phyloP scores from a whole-genome alignment of 2,888 invertebrate genomes.

The Schrankia costaestrigalis region DNA sequence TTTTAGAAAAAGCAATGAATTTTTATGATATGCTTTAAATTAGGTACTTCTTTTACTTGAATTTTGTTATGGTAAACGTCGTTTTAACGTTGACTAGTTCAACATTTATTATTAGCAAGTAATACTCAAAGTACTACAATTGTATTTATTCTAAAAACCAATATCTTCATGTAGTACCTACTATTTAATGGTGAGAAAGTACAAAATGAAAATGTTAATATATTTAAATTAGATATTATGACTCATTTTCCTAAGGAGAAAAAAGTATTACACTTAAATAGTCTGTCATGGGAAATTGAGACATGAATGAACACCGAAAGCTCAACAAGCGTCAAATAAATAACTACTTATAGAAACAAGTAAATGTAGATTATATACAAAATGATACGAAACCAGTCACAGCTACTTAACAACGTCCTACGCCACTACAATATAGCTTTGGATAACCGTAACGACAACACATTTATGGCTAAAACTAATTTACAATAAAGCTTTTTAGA shows the following conservation, averaged over 20 bases:
- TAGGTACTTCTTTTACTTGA: constrained; percentile 13
- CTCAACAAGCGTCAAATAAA: constrained; percentile 69
- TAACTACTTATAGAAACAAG: constrained; percentile 65
- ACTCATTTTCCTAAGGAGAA: too few relatives aligned
- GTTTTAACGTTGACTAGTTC: constrained; percentile 50
- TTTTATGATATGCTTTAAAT: constrained; percentile 24
- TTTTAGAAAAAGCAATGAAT: constrained; percentile 27
- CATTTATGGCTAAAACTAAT: constrained; percentile 69
- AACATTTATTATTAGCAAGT: constrained; percentile 32
- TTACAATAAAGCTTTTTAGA: constrained; percentile 78
- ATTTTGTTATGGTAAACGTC: constrained; percentile 21
- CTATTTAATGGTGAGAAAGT: constrained; percentile 28
- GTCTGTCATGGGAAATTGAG: constrained; percentile 66
- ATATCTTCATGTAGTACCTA: constrained; percentile 4
- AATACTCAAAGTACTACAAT: constrained; percentile 27
- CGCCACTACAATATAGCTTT: constrained; percentile 69
- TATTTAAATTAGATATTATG: constrained; percentile 20
- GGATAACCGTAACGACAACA: constrained; percentile 70
- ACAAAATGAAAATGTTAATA: constrained; percentile 42
- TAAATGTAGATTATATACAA: constrained; percentile 63
- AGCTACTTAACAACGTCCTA: constrained; percentile 60
- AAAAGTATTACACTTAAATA: too few relatives aligned
- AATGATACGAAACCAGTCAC: constrained; percentile 50
- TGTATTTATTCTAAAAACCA: constrained; percentile 1
- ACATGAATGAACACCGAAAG: constrained; percentile 58